phyloP scores from a whole-genome alignment of 2,797 vertebrate species.

The Arnoldichthys spilopterus region DNA sequence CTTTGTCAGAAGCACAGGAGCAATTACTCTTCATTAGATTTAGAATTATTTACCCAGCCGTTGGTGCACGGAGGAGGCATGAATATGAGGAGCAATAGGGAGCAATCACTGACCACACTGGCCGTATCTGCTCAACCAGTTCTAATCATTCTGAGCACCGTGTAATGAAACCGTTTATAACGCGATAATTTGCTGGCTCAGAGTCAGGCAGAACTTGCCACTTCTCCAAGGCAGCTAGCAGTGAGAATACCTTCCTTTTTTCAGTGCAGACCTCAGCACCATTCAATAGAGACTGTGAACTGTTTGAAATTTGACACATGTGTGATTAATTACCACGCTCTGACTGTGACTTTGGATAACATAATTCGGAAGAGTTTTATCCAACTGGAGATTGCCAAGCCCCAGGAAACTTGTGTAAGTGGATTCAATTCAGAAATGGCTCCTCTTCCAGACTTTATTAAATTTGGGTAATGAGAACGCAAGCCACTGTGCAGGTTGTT shows the following conservation, averaged over 20 bases:
- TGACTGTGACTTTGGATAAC: slow-evolving; percentile 63
- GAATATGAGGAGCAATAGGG: slow-evolving; percentile 1
- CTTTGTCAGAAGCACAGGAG: background rate
- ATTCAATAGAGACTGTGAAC: slow-evolving; percentile 27
- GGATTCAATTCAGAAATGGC: slow-evolving; percentile 79
- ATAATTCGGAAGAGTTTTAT: slow-evolving; percentile 60
- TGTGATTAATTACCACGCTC: slow-evolving; percentile 75
- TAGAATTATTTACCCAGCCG: background rate
- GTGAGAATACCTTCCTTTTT: background rate
- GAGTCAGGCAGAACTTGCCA: slow-evolving; percentile 9
- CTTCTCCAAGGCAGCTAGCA: slow-evolving; percentile 19
- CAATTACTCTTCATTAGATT: slow-evolving; percentile 7
- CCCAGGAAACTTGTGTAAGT: slow-evolving; percentile 75
- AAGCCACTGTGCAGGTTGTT: slow-evolving; percentile 69
- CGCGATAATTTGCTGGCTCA: slow-evolving; percentile 37
- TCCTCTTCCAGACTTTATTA: slow-evolving; percentile 82
- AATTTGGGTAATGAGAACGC: slow-evolving; percentile 78
- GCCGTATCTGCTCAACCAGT: slow-evolving; percentile 6
- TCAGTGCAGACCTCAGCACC: background rate
- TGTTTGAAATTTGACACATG: slow-evolving; percentile 37
- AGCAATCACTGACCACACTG: slow-evolving; percentile 2
- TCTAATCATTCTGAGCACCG: slow-evolving; percentile 43
- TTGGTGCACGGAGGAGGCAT: background rate
- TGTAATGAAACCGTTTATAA: slow-evolving; percentile 43
- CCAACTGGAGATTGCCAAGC: slow-evolving; percentile 64